phyloP scores from a whole-genome alignment of 2,888 invertebrate genomes.

The Fragum fragum region DNA sequence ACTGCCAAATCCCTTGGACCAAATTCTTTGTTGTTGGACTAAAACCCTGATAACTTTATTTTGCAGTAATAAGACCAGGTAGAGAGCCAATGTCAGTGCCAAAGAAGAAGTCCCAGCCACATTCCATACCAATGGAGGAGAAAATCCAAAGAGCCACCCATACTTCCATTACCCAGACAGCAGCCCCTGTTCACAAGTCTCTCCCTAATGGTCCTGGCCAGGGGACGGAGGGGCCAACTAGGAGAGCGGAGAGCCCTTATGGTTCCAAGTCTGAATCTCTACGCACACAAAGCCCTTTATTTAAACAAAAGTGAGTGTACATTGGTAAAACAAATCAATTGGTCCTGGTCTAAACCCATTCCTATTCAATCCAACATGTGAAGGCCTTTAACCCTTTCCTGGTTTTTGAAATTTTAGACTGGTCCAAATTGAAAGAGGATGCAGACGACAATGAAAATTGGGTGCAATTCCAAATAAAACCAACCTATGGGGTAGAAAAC shows the following conservation, averaged over 20 bases:
- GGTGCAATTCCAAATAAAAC: too few relatives aligned
- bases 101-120: conserved; percentile 21
- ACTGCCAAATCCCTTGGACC: too few relatives aligned
- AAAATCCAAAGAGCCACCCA: conserved; percentile 45
- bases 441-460: too few relatives aligned
- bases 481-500: too few relatives aligned
- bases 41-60: too few relatives aligned
- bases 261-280: conserved; percentile 57
- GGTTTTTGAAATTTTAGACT: too few relatives aligned
- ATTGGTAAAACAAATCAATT: too few relatives aligned
- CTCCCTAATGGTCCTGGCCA: conserved; percentile 32
- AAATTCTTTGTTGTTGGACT: too few relatives aligned
- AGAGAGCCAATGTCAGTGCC: conserved; percentile 61
- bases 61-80: conserved; percentile 63
- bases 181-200: conserved; percentile 33
- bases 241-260: conserved; percentile 38
- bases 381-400: too few relatives aligned
- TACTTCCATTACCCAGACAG: conserved; percentile 32
- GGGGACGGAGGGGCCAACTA: conserved; percentile 9
- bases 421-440: too few relatives aligned
- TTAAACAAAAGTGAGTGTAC: conserved; percentile 60
- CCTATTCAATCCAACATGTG: too few relatives aligned
- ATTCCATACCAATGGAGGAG: conserved; percentile 38
- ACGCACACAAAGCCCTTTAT: conserved; percentile 61
- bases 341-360: too few relatives aligned